Percentiles rank a stretch among this genome's conserved stretches.
phyloP scores from a whole-genome alignment of 2,113 vertebrate species.

The Myrmecophaga tridactyla region DNA sequence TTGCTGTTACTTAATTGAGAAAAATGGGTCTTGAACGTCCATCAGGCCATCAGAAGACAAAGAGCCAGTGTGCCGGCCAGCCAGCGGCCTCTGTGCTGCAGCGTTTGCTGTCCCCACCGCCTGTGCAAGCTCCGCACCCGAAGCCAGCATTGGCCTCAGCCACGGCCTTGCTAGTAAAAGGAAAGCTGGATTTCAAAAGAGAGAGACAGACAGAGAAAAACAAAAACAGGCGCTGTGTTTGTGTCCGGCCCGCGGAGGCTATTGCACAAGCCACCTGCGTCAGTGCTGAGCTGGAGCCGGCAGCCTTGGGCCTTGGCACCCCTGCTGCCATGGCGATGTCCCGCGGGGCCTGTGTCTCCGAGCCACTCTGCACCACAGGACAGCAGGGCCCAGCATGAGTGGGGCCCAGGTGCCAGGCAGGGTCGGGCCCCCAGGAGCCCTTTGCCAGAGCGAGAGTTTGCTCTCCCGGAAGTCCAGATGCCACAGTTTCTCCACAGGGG shows the following conservation, averaged over 20 bases:
- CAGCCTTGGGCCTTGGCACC: not conserved
- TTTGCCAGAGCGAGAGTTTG: too few relatives aligned
- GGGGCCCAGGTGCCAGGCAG: too few relatives aligned
- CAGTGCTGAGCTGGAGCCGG: conserved; percentile 36
- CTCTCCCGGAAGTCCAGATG: too few relatives aligned
- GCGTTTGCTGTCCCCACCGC: not conserved
- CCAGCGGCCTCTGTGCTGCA: rapidly evolving
- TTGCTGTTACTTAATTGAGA: rapidly evolving
- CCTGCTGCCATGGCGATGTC: too few relatives aligned
- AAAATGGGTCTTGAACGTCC: not conserved
- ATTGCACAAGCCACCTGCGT: conserved; percentile 62
- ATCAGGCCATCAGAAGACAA: rapidly evolving
- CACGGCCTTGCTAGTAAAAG: not conserved
- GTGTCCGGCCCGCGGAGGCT: not conserved
- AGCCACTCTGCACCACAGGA: too few relatives aligned
- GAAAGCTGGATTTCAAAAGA: not conserved
- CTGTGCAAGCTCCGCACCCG: rapidly evolving
- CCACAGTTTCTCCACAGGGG: too few relatives aligned
- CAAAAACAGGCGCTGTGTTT: not conserved
- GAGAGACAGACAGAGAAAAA: too few relatives aligned
- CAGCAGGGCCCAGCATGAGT: too few relatives aligned
- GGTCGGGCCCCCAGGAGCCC: too few relatives aligned
- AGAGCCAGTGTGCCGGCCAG: rapidly evolving
- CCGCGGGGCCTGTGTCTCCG: not conserved
- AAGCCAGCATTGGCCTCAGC: not conserved